These are phyloP conservation scores for Cherax destructor DNA, from an alignment of 1,140 invertebrate species.

Conservation along the genomic window DNA sequence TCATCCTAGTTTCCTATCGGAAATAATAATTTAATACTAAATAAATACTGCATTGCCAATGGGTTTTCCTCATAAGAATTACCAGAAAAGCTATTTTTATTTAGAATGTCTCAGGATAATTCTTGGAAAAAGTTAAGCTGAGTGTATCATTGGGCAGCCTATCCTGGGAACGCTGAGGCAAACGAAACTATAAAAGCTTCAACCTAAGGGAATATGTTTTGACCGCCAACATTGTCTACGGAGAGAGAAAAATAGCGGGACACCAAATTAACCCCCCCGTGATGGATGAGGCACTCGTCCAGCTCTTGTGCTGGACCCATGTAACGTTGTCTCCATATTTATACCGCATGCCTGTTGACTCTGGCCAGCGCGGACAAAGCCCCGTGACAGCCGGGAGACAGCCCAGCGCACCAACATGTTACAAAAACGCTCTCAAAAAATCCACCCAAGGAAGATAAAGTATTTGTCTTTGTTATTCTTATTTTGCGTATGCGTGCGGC, in stretches of 20 bases:
- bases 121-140: not conserved
- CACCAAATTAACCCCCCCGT: slow-evolving; percentile 48
- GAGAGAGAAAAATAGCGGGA: slow-evolving; percentile 41
- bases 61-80: too few relatives aligned
- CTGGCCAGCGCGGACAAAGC: slow-evolving; percentile 25
- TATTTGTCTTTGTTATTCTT: slow-evolving; percentile 38
- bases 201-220: slow-evolving; percentile 26
- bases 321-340: slow-evolving; percentile 57
- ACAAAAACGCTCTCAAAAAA: slow-evolving; percentile 35
- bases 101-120: too few relatives aligned
- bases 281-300: slow-evolving; percentile 53
- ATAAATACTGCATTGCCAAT: too few relatives aligned
- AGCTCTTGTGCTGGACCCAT: slow-evolving; percentile 44
- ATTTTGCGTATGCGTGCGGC: not conserved
- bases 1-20: too few relatives aligned
- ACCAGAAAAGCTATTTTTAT: too few relatives aligned
- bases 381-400: slow-evolving; percentile 31
- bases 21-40: too few relatives aligned
- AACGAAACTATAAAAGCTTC: not conserved
- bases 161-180: not conserved
- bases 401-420: slow-evolving; percentile 23
- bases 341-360: slow-evolving; percentile 43
- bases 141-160: not conserved
- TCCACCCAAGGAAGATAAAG: slow-evolving; percentile 11
- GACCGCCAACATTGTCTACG: slow-evolving; percentile 37